Evolutionary conservation across 2,113 vertebrate species (phyloP).

Genomic region (Rhea pennata): DNA sequence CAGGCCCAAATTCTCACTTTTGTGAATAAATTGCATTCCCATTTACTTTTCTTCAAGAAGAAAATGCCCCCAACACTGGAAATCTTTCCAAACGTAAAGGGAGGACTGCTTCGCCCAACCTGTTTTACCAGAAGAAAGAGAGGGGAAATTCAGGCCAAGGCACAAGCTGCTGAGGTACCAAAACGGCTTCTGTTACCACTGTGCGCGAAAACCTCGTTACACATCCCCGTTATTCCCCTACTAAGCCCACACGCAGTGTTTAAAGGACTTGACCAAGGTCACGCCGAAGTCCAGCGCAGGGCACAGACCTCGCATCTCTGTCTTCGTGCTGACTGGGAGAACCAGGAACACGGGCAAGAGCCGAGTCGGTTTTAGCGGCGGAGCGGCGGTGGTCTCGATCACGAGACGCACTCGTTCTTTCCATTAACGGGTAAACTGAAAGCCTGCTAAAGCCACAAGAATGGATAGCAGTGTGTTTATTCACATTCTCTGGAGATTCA

Average conservation of each 20-base stretch:
- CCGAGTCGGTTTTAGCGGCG: neutral
- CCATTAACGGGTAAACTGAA: neutral
- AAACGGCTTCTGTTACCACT: neutral
- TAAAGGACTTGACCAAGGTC: neutral
- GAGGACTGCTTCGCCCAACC: neutral
- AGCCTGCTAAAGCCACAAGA: neutral
- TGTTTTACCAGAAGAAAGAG: neutral
- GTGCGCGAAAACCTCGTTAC: neutral
- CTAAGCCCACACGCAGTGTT: neutral
- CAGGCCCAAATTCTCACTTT: neutral
- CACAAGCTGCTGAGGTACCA: neutral
- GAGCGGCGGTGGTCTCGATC: neutral
- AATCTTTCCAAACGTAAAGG: neutral
- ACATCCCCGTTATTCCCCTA: fast-evolving
- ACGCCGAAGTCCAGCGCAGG: neutral
- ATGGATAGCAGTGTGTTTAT: neutral
- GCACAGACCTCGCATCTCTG: neutral
- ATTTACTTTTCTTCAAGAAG: neutral
- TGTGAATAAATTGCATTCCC: neutral
- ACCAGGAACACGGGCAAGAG: neutral
- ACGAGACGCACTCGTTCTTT: neutral
- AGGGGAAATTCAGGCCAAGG: neutral
- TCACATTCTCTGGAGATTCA: neutral
- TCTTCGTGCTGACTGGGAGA: neutral
- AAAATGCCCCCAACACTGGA: neutral